Evolutionary conservation across 2,888 invertebrate species (phyloP).

Genomic region (Cephonodes hylas): DNA sequence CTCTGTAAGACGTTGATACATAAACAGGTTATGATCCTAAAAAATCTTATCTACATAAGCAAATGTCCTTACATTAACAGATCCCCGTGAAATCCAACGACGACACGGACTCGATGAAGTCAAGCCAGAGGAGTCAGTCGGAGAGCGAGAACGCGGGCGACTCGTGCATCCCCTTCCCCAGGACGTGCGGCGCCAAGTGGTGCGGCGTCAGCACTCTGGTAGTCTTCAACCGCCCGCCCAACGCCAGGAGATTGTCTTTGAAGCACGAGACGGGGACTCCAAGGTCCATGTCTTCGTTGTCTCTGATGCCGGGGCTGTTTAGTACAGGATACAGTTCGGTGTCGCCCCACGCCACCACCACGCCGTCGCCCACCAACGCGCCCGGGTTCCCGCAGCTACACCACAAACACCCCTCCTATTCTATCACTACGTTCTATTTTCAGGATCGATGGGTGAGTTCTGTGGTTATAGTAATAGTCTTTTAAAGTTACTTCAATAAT

Average conservation of each 20-base stretch:
- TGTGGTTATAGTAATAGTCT: neutral
- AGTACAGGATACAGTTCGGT: slow-evolving; percentile 62
- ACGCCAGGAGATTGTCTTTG: slow-evolving; percentile 84
- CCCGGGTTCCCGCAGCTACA: slow-evolving; percentile 73
- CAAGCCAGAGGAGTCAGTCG: slow-evolving; percentile 72
- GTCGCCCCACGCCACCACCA: slow-evolving; percentile 75
- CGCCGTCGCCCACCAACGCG: slow-evolving; percentile 75
- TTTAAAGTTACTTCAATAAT: too few species aligned
- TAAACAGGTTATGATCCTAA: too few species aligned
- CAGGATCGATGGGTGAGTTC: slow-evolving; percentile 85
- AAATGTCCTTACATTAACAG: slow-evolving; percentile 44
- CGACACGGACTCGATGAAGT: slow-evolving; percentile 73
- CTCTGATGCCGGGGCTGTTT: slow-evolving; percentile 61
- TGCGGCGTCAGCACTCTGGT: slow-evolving; percentile 93
- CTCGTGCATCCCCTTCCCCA: slow-evolving; percentile 95
- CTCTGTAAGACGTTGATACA: too few species aligned
- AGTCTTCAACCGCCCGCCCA: slow-evolving; percentile 90
- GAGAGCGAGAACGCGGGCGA: slow-evolving; percentile 82
- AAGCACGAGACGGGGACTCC: slow-evolving; percentile 89
- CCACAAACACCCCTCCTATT: slow-evolving; percentile 78
- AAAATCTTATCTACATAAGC: too few species aligned
- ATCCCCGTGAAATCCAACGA: slow-evolving; percentile 80
- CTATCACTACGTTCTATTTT: slow-evolving; percentile 90
- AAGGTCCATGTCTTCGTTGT: slow-evolving; percentile 73
- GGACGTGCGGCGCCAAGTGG: slow-evolving; percentile 96